Evolutionary conservation across 2,797 vertebrate genomes (phyloP).

Genomic region (Percopsis omiscomaycus): DNA sequence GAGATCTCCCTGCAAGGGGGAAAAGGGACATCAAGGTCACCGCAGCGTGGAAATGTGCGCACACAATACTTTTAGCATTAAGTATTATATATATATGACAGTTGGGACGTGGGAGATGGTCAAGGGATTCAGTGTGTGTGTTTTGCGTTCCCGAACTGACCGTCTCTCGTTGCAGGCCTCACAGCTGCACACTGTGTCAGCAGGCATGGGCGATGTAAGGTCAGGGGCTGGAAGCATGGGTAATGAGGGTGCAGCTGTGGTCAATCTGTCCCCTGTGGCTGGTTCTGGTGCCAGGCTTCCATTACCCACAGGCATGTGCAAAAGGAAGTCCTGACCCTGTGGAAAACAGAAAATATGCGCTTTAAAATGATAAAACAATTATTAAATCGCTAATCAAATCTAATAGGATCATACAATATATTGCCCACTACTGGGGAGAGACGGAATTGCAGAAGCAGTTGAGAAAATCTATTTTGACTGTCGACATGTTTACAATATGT

Average conservation of each 20-base stretch:
- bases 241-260: constrained; percentile 81
- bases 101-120: background rate
- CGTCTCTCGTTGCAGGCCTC: constrained; percentile 94
- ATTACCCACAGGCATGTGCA: constrained; percentile 89
- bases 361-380: constrained; percentile 2
- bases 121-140: background rate
- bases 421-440: too few species aligned
- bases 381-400: too few species aligned
- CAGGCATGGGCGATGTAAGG: constrained; percentile 77
- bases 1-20: constrained; percentile 85
- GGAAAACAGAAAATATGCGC: constrained; percentile 14
- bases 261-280: constrained; percentile 79
- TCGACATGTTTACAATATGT: too few species aligned
- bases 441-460: too few species aligned
- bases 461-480: too few species aligned
- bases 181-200: constrained; percentile 88
- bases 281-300: constrained; percentile 83
- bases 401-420: too few species aligned
- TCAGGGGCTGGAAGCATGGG: constrained; percentile 84
- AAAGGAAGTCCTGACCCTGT: constrained; percentile 93
- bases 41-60: background rate
- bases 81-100: too few species aligned
- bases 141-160: constrained; percentile 64
- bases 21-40: background rate
- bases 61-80: too few species aligned